Base-by-base conservation (phyloP, 2,888 invertebrate genomes). In the Phragmatobia fuliginosa region DNA sequence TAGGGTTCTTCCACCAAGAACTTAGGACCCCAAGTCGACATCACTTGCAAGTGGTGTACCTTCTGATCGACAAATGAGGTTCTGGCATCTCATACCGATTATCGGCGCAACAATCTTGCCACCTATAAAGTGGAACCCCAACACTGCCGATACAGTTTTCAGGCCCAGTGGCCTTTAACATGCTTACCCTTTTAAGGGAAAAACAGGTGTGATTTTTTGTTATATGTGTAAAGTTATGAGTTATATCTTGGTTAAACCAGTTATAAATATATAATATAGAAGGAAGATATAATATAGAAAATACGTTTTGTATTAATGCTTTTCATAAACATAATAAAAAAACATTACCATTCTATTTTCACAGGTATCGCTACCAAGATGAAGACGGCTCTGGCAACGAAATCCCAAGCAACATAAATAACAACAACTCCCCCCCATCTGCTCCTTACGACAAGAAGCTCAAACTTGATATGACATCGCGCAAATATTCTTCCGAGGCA, bases 351-450 rank as follows among this genome's bases (percentile, higher is more conserved):
- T 25, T 58, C 33, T 1, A 56, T 66, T 63, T 73, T 74, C 76
- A 25, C 81, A 95, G 95, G 75, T 95, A 92, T 76, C 90, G 90
- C 56, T 94, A 92, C 85, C 93, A 91, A 80, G 94, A 94, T 67
- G 95, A 95, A 62, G 94, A 94, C 62, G 91, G 92, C 62, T 93
- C 94, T 41, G 94, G 94, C 73, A 91, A 84, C 76, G 95, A 95
- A 72, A 91, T 95, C 31, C 95, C 94, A 0, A 94, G 86, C 86
- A 95, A 95, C 83, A 92, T 94, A 14, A 96, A 95, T 87, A 95
- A 95, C 84, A 95, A 95, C 86, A 95, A 95, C 84, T 95, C 96
- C 8, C 96, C 96, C 18, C 95, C 96, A 0, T 94, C 96, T 0
- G 94, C 91, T 32, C 95, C 94, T 32, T 96, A 95, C 80, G 95